A percentile compares a stretch with the other conserved stretches of the same genome.
Conservation (phyloP, 2,797 vertebrate species). For the Semotilus atromaculatus region DNA sequence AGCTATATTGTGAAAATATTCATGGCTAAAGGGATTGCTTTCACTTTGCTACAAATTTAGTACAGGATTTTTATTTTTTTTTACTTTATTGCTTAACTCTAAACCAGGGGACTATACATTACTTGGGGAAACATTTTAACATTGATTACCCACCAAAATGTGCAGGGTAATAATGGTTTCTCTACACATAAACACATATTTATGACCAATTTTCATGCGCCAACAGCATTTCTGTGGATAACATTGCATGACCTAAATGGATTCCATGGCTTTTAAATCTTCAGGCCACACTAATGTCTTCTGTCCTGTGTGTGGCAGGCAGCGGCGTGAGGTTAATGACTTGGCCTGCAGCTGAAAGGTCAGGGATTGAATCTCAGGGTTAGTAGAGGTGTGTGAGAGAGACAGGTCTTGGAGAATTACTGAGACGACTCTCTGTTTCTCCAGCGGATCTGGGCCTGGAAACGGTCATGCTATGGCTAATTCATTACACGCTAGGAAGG, state of each 20-base stretch:
- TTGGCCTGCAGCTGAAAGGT: slow-evolving; percentile 12
- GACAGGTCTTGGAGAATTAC: background rate
- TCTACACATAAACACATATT: background rate
- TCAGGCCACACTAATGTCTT: background rate
- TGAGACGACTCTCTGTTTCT: background rate
- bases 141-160: background rate
- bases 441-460: background rate
- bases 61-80: background rate
- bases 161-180: background rate
- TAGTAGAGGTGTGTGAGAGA: background rate
- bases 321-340: background rate
- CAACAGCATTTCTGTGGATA: background rate
- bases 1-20: background rate
- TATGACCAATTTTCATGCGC: background rate
- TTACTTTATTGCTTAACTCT: background rate
- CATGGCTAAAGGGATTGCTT: background rate
- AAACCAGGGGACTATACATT: background rate
- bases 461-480: background rate
- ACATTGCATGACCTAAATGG: background rate
- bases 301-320: background rate
- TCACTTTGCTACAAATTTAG: background rate
- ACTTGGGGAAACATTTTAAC: background rate
- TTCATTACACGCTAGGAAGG: background rate
- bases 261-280: background rate
- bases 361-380: background rate